phyloP scores from a whole-genome alignment of 2,797 vertebrate species.

The Sebastes hopkinsi region DNA sequence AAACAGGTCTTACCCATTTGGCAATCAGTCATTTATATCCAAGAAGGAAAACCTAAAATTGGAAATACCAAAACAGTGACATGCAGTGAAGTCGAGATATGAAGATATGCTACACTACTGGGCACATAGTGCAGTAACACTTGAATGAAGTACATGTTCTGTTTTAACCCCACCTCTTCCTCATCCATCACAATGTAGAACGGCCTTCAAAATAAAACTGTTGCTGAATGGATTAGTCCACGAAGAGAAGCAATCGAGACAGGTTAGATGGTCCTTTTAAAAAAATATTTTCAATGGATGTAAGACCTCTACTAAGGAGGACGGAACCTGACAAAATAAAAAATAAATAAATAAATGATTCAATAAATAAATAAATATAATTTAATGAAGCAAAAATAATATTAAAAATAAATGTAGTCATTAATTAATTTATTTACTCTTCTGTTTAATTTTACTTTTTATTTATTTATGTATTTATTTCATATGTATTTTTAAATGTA shows the following conservation, averaged over 20 bases:
- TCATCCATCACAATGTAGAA: not conserved
- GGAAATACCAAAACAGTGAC: not conserved
- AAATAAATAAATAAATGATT: too few species aligned
- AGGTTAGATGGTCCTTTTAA: not conserved
- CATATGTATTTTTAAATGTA: too few species aligned
- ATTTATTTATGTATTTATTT: too few species aligned
- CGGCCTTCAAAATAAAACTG: conserved; percentile 37
- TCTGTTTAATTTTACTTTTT: too few species aligned
- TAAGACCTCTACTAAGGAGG: not conserved
- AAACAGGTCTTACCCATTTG: conserved; percentile 67
- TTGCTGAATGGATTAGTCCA: not conserved
- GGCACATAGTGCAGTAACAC: not conserved
- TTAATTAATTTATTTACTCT: too few species aligned
- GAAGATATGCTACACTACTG: not conserved
- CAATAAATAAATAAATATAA: too few species aligned
- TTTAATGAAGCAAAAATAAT: too few species aligned
- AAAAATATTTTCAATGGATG: not conserved
- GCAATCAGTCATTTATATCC: conserved; percentile 69
- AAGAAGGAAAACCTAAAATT: not conserved
- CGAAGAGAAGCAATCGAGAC: not conserved
- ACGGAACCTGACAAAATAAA: too few species aligned
- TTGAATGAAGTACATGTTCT: conserved; percentile 34
- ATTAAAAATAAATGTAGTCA: too few species aligned
- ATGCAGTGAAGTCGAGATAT: not conserved
- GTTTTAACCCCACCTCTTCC: conserved; percentile 52